Evolutionary conservation across 2,113 vertebrate genomes (phyloP).

Genomic region (Mastomys natalensis): DNA sequence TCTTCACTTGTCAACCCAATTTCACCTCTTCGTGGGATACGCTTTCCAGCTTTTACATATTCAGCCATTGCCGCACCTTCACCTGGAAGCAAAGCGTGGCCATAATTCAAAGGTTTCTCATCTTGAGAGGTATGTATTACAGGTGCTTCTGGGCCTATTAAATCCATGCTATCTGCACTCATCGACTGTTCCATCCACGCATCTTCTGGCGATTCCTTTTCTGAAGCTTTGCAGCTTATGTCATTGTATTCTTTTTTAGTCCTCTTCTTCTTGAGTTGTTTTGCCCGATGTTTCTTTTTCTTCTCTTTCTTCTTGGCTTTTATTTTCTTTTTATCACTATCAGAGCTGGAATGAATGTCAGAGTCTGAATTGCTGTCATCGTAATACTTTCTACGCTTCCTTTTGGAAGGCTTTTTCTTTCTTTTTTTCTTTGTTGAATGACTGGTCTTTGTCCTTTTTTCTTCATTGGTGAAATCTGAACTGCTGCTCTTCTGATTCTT

Average conservation of each 20-base stretch:
- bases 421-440: conserved; percentile 86
- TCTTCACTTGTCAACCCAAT: conserved; percentile 97
- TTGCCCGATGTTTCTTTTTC: conserved; percentile 85
- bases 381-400: conserved; percentile 90
- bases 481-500: conserved; percentile 85
- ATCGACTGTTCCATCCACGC: conserved; percentile 91
- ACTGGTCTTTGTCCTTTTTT: conserved; percentile 81
- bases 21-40: conserved; percentile 97
- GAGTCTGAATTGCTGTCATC: conserved; percentile 88
- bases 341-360: conserved; percentile 85
- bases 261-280: conserved; percentile 92
- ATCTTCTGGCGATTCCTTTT: conserved; percentile 84
- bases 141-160: conserved; percentile 96
- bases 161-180: conserved; percentile 84
- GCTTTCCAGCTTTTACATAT: conserved; percentile 97
- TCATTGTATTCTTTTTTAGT: conserved; percentile 90
- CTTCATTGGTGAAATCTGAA: conserved; percentile 90
- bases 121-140: conserved; percentile 92
- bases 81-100: conserved; percentile 95
- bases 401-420: conserved; percentile 90
- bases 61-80: conserved; percentile 99
- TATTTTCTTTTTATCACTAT: conserved; percentile 90
- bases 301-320: conserved; percentile 94
- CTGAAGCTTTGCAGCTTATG: conserved; percentile 90
- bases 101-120: conserved; percentile 94